Conservation (phyloP, 2,888 invertebrate species). For the Punctoribates punctum region DNA sequence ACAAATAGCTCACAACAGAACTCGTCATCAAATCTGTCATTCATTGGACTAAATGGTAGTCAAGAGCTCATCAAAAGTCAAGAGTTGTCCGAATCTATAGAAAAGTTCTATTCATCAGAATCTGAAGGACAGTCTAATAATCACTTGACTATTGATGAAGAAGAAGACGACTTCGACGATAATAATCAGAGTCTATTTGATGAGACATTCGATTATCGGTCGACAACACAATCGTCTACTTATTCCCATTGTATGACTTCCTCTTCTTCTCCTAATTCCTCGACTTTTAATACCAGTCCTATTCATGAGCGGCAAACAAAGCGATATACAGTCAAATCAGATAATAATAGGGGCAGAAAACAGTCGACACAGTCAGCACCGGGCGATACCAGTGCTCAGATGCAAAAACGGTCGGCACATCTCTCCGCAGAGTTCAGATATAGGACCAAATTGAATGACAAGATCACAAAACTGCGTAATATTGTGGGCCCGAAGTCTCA, state of each 20-base stretch:
- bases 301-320: not conserved
- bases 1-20: not conserved
- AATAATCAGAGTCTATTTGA: not conserved
- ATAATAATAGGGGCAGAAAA: not conserved
- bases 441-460: constrained; percentile 40
- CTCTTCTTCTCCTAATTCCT: not conserved
- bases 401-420: constrained; percentile 39
- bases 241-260: not conserved
- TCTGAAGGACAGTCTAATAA: not conserved
- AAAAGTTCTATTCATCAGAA: not conserved
- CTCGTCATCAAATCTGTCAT: not conserved
- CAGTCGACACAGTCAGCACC: not conserved
- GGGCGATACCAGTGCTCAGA: not conserved
- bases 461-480: constrained; percentile 24
- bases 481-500: constrained; percentile 32
- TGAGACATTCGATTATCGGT: not conserved
- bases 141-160: not conserved
- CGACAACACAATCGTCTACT: not conserved
- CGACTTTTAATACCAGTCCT: not conserved
- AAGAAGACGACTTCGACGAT: not conserved
- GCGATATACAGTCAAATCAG: not conserved
- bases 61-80: not conserved
- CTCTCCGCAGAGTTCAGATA: constrained; percentile 41
- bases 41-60: not conserved
- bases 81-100: not conserved